Conservation (phyloP, 23 tunicate genomes). For the Styela plicata region DNA sequence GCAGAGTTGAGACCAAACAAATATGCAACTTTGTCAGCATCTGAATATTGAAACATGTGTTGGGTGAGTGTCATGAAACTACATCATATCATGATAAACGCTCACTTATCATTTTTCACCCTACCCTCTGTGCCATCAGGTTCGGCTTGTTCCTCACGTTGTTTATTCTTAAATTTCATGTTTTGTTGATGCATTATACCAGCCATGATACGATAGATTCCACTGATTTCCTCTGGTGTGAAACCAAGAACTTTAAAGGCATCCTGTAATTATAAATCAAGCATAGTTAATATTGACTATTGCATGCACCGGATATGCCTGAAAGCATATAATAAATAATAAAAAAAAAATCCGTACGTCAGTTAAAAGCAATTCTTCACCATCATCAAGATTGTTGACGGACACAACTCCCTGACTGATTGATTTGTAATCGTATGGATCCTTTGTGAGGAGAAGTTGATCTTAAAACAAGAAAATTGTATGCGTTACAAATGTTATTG, state of each 20-base stretch:
- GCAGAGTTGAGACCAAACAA: constrained; percentile 95
- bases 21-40: constrained; percentile 97
- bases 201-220: constrained; percentile 91
- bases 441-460: constrained; percentile 35
- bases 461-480: constrained; percentile 8
- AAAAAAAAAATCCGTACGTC: constrained; percentile 17
- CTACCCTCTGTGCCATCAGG: constrained; percentile 97
- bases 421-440: constrained; percentile 36
- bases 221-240: constrained; percentile 75
- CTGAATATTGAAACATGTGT: constrained; percentile 30
- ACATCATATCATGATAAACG: no score
- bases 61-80: no score
- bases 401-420: constrained; percentile 38
- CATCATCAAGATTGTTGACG: constrained; percentile 32
- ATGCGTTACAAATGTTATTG: no score
- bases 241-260: constrained; percentile 96
- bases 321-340: neutral
- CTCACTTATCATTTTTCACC: no score
- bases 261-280: constrained; percentile 37
- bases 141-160: constrained; percentile 95
- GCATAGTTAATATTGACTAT: neutral
- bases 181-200: constrained; percentile 87
- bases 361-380: constrained; percentile 33
- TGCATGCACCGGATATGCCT: no score
- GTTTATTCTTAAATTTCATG: constrained; percentile 95